A percentile compares a stretch with the other conserved stretches of the same genome.
These are phyloP conservation scores for Chamaetylas fuelleborni DNA, from an alignment of 2,113 vertebrate genomes.

Conservation along the genomic window DNA sequence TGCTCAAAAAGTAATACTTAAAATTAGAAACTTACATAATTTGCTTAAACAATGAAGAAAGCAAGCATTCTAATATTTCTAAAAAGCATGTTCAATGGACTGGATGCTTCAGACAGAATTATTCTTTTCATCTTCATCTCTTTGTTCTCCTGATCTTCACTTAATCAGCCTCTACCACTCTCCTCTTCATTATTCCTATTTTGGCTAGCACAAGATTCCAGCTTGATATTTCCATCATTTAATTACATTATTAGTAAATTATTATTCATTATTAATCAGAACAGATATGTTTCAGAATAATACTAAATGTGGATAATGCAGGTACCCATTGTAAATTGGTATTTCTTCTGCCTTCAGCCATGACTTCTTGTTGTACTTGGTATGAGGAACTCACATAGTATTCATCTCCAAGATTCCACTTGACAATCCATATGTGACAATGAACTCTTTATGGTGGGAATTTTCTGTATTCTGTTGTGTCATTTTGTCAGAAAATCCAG, in stretches of 20 bases:
- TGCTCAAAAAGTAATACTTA: neutral
- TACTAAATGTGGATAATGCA: neutral
- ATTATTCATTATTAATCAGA: neutral
- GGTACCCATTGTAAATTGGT: neutral
- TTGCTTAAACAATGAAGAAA: neutral
- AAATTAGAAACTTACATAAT: neutral
- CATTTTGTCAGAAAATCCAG: neutral
- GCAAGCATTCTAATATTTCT: neutral
- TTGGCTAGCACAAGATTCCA: neutral
- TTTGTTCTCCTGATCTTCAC: neutral
- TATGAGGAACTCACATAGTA: neutral
- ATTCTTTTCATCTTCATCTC: neutral
- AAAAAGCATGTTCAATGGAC: neutral
- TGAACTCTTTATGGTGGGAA: neutral
- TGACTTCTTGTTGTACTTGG: neutral
- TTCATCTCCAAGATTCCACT: neutral
- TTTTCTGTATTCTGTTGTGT: neutral
- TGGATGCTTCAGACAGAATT: neutral
- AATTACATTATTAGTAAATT: neutral
- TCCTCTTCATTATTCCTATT: neutral
- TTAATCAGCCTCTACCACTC: neutral
- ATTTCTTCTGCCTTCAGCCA: neutral
- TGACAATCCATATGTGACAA: fast-evolving
- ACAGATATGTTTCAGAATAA: neutral
- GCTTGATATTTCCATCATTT: neutral